Evolutionary conservation across 2,888 invertebrate genomes (phyloP), one percentile per base, ranked within the genome.

Genomic region (Nomada flava): DNA sequence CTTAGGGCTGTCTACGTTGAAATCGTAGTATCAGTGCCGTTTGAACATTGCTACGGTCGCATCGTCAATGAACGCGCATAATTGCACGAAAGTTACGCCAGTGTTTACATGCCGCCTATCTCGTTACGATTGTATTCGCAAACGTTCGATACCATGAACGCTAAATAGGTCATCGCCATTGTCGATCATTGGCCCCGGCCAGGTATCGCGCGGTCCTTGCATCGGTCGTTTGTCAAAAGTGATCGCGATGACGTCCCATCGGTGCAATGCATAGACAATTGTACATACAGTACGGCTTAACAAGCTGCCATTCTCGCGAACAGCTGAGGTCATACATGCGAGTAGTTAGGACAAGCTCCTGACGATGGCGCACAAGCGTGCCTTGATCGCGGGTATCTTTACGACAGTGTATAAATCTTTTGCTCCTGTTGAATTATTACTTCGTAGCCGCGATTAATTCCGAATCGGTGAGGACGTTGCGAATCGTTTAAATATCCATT

Each of bases 291-390:
- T 4, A 10, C 1, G 26, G 47, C 13, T 44, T 47, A 60, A 82
- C 65, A 57, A 52, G 26, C 15, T 55, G n/a, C 53, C 50, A 11
- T 26, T 44, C 59, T 52, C 18, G 13, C 18, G 57, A 64, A 79
- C 83, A 69, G 79, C 73, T 68, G 83, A 50, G 57, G 72, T 55
- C 53, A 62, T 15, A 3, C 15, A 47, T 26, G 69, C 44, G 60
- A 62, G 65, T 86, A 88, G 88, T 88, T 88, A 81, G 65, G 76
- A 72, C 64, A 76, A 75, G 76, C 65, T 76, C 88, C 88, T 86
- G 80, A 84, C 82, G 88, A 88, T 88, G 88, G 88, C 88, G 88
- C 88, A 79, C 71, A 57, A 26, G 76, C 82, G 83, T 82, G 77
- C 69, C 29, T 7, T 55, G 64, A 72, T 80, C 82, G 64, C 64